phyloP scores from a whole-genome alignment of 2,888 invertebrate genomes.

The Liposcelis brunnea region DNA sequence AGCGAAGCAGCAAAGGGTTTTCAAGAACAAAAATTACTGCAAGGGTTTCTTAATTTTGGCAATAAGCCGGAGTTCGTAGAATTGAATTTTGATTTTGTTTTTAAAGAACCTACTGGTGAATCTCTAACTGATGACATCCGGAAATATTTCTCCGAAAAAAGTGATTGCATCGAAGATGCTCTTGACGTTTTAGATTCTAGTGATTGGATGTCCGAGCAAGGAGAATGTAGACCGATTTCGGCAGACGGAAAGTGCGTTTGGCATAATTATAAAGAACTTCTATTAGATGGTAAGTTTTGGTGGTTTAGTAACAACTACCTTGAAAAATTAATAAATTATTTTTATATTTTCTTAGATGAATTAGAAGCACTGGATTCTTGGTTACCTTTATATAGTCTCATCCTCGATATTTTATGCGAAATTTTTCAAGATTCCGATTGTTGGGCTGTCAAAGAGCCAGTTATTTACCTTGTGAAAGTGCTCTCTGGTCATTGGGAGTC shows the following conservation, averaged over 20 bases:
- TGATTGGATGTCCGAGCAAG: conserved; percentile 2
- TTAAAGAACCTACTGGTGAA: background rate
- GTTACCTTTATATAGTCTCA: conserved; percentile 6
- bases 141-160: background rate
- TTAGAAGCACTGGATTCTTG: conserved; percentile 8
- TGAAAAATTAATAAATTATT: too few species aligned
- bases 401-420: conserved; percentile 9
- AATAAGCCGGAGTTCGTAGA: conserved; percentile 1
- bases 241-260: background rate
- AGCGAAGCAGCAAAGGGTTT: background rate
- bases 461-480: conserved; percentile 7
- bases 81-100: background rate
- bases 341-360: conserved; percentile 5
- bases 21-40: background rate
- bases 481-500: background rate
- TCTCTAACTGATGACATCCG: background rate
- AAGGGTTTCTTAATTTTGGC: conserved; percentile 1
- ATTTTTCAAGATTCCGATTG: conserved; percentile 14
- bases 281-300: conserved; percentile 2
- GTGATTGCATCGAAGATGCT: conserved; percentile 7
- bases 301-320: background rate
- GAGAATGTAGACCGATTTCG: background rate
- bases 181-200: background rate
- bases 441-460: conserved; percentile 11
- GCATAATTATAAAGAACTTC: background rate